Conservation (phyloP, 2,797 vertebrate species). For the Cryptoprocta ferox region DNA sequence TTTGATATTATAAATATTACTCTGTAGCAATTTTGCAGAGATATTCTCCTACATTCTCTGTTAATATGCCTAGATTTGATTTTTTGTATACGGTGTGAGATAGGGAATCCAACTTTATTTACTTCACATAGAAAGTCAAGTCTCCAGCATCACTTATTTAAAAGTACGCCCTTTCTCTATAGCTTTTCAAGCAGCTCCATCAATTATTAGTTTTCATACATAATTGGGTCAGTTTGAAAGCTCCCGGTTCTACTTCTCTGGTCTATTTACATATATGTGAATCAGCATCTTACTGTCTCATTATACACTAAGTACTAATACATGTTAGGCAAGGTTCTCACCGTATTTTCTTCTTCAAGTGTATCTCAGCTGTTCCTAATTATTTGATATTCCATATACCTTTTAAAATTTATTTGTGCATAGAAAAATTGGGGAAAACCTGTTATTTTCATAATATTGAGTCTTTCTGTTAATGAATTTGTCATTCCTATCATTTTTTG, state of each 20-base stretch:
- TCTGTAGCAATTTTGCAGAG: background rate
- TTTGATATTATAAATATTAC: background rate
- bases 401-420: background rate
- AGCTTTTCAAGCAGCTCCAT: background rate
- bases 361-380: background rate
- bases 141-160: background rate
- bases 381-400: background rate
- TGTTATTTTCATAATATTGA: background rate
- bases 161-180: background rate
- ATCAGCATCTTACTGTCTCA: background rate
- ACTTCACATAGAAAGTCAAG: background rate
- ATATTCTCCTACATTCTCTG: background rate
- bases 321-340: background rate
- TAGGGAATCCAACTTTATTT: background rate
- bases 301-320: background rate
- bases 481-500: background rate
- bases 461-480: background rate
- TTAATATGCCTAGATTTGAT: background rate
- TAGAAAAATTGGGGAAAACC: background rate
- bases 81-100: background rate
- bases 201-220: background rate
- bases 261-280: background rate
- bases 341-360: background rate
- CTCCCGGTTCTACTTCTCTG: background rate
- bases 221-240: background rate